These are phyloP conservation scores for Epizoanthus scotinus DNA, from an alignment of 92 coral and sea anemone species.

Conservation along the genomic window DNA sequence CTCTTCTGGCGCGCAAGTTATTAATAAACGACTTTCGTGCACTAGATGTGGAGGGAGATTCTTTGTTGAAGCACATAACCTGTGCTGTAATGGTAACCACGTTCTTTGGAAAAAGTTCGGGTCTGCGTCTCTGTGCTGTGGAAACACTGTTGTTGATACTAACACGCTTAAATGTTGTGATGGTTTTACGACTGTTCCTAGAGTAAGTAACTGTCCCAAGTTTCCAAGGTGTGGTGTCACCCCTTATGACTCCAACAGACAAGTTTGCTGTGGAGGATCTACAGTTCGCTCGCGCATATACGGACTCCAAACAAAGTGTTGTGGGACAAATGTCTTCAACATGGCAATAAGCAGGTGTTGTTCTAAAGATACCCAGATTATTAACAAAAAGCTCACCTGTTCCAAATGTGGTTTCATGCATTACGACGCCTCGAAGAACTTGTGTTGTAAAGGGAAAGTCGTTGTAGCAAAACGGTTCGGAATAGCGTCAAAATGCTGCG, in stretches of 20 bases:
- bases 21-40: not conserved
- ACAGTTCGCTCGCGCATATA: not conserved
- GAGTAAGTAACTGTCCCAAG: not conserved
- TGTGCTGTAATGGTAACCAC: not conserved
- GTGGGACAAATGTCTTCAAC: not conserved
- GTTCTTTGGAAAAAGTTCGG: not conserved
- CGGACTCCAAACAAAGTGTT: not conserved
- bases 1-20: not conserved
- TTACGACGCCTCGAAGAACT: not conserved
- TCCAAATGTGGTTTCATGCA: not conserved
- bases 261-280: not conserved
- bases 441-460: not conserved
- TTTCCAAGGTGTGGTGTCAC: not conserved
- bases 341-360: not conserved
- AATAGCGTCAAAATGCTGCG: not conserved
- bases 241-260: not conserved
- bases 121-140: not conserved
- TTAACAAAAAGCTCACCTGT: not conserved
- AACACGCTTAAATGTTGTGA: not conserved
- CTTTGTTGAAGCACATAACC: not conserved
- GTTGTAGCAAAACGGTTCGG: not conserved
- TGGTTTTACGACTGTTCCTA: not conserved
- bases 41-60: not conserved
- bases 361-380: not conserved
- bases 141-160: not conserved